Base-by-base conservation (phyloP, 2,888 invertebrate genomes). In the Brachyptera putata region DNA sequence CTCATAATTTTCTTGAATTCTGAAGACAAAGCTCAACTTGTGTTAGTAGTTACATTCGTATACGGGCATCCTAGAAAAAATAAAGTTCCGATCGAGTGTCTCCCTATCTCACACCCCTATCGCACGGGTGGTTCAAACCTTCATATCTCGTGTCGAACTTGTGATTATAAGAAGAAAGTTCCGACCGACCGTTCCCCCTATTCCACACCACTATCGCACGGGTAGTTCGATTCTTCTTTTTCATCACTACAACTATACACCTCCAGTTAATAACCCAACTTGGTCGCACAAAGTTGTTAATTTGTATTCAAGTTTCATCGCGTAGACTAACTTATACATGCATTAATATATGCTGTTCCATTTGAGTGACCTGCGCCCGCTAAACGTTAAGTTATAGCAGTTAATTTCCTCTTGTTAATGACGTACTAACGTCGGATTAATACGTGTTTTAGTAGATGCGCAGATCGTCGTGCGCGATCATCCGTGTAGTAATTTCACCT, bases 361-460 rank as follows among this genome's bases (percentile, higher is more conserved):
- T 21, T 34, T 34, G 53, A 53, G 13, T 53, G 53, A 53, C 53
- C 53, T 24, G n/a, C n/a, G n/a, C 53, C 53, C 36, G 53, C 37
- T 53, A 53, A 53, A 53, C 24, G 53, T 36, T 53, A 53, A 53
- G 36, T 53, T 53, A 46, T 30, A 43, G 16, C 36, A 53, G 36
- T 36, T 53, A 53, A 53, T 53, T 53, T 53, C 53, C 53, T 34
- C 18, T 21, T 13, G 21, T 18, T 53, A 53, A 53, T 53, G 53
- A 53, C 34, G n/a, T n/a, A n/a, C n/a, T n/a, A n/a, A n/a, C 36
- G 36, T 53, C 53, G 36, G 34, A 53, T 53, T 53, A 22, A 53
- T 53, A 36, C 46, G 30, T 30, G 30, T 11, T 5, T n/a, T n/a
- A n/a, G n/a, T n/a, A n/a, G n/a, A n/a, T n/a, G n/a, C n/a, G n/a